Conservation (phyloP, 2,797 vertebrate species). For the Neopelma chrysocephalum region DNA sequence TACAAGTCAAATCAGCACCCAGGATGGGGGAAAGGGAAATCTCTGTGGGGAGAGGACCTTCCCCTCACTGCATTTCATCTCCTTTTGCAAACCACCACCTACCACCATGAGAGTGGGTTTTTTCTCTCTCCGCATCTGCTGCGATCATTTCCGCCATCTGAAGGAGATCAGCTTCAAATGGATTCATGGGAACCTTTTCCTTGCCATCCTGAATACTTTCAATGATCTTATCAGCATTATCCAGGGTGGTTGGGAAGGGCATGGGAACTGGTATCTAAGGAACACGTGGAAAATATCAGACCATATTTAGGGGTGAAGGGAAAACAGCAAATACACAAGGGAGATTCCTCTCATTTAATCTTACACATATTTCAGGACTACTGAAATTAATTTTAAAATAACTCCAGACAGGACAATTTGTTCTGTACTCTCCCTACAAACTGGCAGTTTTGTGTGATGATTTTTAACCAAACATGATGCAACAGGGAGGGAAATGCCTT, state of each 20-base stretch:
- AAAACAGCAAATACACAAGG: not conserved
- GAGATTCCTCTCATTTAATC: not conserved
- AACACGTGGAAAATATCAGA: not conserved
- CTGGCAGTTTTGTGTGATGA: not conserved
- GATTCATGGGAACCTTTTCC: constrained; percentile 88
- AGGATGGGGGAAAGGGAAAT: not conserved
- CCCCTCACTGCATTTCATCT: not conserved
- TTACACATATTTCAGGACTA: not conserved
- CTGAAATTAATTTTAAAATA: not conserved
- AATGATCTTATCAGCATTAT: constrained; percentile 86
- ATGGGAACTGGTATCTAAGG: constrained; percentile 92
- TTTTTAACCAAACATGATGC: not conserved
- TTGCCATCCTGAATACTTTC: constrained; percentile 91
- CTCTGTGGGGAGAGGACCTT: not conserved
- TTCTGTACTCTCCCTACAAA: not conserved
- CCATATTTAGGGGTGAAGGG: not conserved
- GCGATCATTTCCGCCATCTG: constrained; percentile 98
- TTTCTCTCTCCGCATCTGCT: constrained; percentile 86
- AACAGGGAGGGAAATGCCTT: not conserved
- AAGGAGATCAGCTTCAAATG: constrained; percentile 93
- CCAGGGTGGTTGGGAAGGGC: constrained; percentile 86
- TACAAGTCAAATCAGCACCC: not conserved
- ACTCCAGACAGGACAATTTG: not conserved
- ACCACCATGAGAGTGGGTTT: constrained; percentile 83
- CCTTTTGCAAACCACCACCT: constrained; percentile 8